Conservation (phyloP, 2,113 vertebrate genomes). For the Setophaga kirtlandii region DNA sequence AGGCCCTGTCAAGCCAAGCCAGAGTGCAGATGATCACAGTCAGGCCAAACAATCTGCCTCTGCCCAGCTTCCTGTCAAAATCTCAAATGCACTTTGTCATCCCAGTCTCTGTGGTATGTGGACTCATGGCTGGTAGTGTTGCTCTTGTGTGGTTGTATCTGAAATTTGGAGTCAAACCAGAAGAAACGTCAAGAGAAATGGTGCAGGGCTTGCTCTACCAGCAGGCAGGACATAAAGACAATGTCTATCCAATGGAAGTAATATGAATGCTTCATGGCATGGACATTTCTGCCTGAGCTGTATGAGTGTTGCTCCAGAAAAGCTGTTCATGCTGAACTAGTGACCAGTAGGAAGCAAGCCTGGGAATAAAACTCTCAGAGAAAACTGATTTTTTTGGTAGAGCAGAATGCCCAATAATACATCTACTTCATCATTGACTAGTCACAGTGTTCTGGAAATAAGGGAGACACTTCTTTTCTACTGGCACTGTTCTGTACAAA, state of each 20-base stretch:
- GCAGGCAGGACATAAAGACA: not conserved
- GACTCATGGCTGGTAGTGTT: not conserved
- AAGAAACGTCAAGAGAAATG: not conserved
- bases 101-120: not conserved
- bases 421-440: not conserved
- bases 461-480: not conserved
- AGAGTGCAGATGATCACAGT: not conserved
- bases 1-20: not conserved
- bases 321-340: not conserved
- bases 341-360: not conserved
- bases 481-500: not conserved
- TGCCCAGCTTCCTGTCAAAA: not conserved
- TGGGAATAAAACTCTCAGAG: not conserved
- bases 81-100: not conserved
- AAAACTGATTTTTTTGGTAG: not conserved
- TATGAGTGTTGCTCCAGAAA: not conserved
- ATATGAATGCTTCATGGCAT: not conserved
- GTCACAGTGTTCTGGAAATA: not conserved
- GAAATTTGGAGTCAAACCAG: not conserved
- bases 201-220: constrained; percentile 39
- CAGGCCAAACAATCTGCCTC: not conserved
- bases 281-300: not conserved
- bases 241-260: not conserved
- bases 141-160: not conserved
- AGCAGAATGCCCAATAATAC: not conserved